Evolutionary conservation across 37 sponge, comb jelly and placozoan genomes (phyloP).

Genomic region (Amphimedon queenslandica): DNA sequence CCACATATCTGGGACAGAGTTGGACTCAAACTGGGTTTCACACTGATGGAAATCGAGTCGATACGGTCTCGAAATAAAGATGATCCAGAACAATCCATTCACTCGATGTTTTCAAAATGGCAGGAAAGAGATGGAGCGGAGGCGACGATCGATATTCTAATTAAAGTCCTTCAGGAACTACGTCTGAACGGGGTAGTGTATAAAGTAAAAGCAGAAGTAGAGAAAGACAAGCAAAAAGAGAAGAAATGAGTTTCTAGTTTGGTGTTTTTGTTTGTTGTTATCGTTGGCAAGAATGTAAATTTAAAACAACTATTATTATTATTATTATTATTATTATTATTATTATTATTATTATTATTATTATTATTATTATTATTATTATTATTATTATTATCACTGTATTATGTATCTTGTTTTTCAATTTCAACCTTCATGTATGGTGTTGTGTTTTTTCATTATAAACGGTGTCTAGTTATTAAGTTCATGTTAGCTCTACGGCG

Average conservation of each 20-base stretch:
- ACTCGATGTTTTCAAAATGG: constrained; percentile 43
- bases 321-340: no score
- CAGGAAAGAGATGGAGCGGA: constrained; percentile 5
- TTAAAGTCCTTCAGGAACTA: constrained; percentile 18
- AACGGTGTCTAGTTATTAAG: no score
- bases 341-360: no score
- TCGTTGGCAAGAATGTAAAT: not conserved
- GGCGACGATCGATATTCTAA: constrained; percentile 38
- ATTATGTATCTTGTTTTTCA: no score
- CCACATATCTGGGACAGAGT: constrained; percentile 28
- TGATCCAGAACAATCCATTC: constrained; percentile 7
- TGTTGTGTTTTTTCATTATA: no score
- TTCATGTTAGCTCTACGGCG: no score
- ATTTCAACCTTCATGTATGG: no score
- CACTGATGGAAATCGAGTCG: constrained; percentile 4
- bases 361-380: no score
- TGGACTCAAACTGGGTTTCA: constrained; percentile 37
- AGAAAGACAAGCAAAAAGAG: no score
- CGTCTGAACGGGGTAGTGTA: no score
- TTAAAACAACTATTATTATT: not conserved
- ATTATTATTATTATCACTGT: no score
- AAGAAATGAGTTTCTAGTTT: not conserved
- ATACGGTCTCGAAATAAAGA: not conserved
- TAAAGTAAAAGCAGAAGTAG: no score
- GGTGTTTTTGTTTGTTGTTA: not conserved